Evolutionary conservation across 2,888 invertebrate genomes (phyloP), one percentile per base, ranked within the genome.

Genomic region (Melitaea athalia): DNA sequence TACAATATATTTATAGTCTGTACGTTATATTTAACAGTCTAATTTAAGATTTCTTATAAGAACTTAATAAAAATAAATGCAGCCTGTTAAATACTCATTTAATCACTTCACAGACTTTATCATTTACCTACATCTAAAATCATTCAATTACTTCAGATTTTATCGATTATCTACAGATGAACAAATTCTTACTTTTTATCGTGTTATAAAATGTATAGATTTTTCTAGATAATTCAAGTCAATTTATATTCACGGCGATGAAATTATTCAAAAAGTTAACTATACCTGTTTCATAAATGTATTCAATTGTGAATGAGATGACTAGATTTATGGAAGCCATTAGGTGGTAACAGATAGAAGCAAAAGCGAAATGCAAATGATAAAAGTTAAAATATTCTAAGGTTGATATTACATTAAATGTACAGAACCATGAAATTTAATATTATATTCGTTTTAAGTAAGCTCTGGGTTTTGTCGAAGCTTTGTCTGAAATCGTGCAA

Each of bases 301-400:
- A 72, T 72, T 69, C 64, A 69, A 64, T 67, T 67, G 57, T 69
- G 69, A 69, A 72, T 62, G 64, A 69, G 71, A 69, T 43, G 59
- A 38, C 55, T 61, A 57, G 67, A 72, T 72, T 69, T 72, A 72
- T 67, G 59, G 57, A 43, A 52, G 47, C 62, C 67, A 69, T 71
- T 69, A 63, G 67, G 61, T 57, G 67, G 66, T 42, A 15, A 49
- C 53, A 49, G 67, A 59, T 69, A 64, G 63, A 62, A 47, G 69
- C 62, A 38, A 67, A 50, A 50, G 63, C 63, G 52, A 63, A 49
- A 69, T 72, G 69, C 67, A 69, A 67, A 69, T 72, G 67, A 72
- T 67, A 69, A 64, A 57, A 67, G 66, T 38, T 53, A 45, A 55
- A 55, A 61, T 67, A 62, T 47, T 61, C n/a, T 61, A 24, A 61